Base-by-base conservation (phyloP, 2,888 invertebrate genomes). In the Seira sanloemensis region DNA sequence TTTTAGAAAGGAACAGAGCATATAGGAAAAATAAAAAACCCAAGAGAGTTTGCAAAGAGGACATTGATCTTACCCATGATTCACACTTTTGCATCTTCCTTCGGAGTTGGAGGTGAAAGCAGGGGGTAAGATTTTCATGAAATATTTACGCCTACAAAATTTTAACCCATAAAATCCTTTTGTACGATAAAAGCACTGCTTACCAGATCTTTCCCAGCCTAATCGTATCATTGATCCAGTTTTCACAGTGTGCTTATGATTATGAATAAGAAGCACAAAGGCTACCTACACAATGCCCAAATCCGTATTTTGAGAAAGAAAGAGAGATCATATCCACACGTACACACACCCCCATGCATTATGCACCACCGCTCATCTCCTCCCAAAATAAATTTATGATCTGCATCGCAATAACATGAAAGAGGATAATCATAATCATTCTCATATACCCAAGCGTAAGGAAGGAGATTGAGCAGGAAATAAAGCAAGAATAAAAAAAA, bases 371-470 rank as follows among this genome's bases (percentile, higher is more conserved):
- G 23, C 23, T 23, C 50, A 50, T 50, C 62, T n/a, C 62, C 7
- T 62, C 62, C 23, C 62, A 50, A 18, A 50, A 12, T 37, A 37
- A 37, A 62, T 62, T 62, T 62, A 62, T 62, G 62, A 62, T 62
- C 7, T 62, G 62, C 62, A 62, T 62, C 21, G 62, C 62, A 62
- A 62, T 62, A 62, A 62, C 16, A 62, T 62, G 62, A 62, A n/a
- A n/a, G 62, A 62, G n/a, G 19, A 21, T 62, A 62, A 62, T 62
- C 62, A 21, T 62, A n/a, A 62, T 62, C 62, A 62, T 62, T 23
- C 62, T 16, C 21, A 58, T 58, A 58, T 18, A 21, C 62, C 62
- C 62, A 4, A 62, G 62, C 62, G 50, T 50, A 16, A 18, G 50
- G 50, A 50, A n/a, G n/a, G 37, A 37, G 37, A 37, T 9, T 62